Base-by-base conservation (phyloP, 2,888 invertebrate genomes). In the Pilophorus perplexus region DNA sequence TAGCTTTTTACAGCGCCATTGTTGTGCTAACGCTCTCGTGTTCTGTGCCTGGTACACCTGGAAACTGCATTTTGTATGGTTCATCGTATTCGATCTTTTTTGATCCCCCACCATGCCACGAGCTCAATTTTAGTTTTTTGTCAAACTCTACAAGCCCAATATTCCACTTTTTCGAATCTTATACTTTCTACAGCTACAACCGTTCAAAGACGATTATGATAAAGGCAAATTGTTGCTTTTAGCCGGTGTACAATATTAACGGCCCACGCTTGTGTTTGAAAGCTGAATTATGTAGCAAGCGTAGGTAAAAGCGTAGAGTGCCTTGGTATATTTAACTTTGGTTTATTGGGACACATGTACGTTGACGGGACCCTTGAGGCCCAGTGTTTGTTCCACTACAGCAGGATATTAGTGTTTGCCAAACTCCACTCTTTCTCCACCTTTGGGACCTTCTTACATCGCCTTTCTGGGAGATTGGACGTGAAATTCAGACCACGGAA, bases 321-420 rank as follows among this genome's bases (percentile, higher is more conserved):
- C 14, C 8, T 42, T 42, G 42, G 59, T 40, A 38, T 59, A 42
- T 59, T 59, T 38, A 59, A 59, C 59, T 59, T 59, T 38, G 59
- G 38, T 59, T 59, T 59, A 59, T 59, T 59, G 59, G 59, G 59
- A 59, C 59, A 59, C 59, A 59, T 59, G 59, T 59, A 59, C 40
- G 23, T 20, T 42, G 59, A 59, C 42, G 42, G 59, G 59, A 42
- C 59, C 59, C 59, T 59, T 16, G 59, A 59, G 59, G 25, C 42
- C 18, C 42, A 16, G 42, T 59, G 59, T 59, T 59, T 59, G 59
- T 59, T 59, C 42, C 59, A 14, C 59, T 16, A 33, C 59, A 18
- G 38, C 59, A 59, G 59, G 59, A 59, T 59, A 59, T 59, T 59
- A 59, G 59, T 59, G 59, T 59, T 59, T 59, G 59, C 59, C 59